These are phyloP conservation scores for Porites divaricata DNA, from an alignment of 92 coral and sea anemone species.

Conservation along the genomic window DNA sequence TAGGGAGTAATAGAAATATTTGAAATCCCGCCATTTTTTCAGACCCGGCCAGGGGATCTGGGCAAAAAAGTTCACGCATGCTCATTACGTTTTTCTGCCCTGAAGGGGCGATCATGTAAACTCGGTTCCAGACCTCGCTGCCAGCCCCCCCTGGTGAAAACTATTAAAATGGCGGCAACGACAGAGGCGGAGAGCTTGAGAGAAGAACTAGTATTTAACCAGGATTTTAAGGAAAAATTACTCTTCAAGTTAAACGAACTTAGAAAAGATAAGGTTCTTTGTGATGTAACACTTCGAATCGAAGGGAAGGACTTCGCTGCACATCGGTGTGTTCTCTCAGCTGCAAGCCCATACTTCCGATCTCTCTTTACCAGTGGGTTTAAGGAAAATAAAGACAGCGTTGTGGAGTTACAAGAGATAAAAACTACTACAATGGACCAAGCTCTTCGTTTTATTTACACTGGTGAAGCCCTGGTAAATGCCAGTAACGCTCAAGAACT, in stretches of 20 bases:
- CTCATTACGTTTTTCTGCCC: too few relatives aligned
- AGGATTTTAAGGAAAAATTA: too few relatives aligned
- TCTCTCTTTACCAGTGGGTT: slow-evolving; percentile 29
- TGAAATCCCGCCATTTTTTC: too few relatives aligned
- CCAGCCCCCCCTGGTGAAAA: too few relatives aligned
- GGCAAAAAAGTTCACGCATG: too few relatives aligned
- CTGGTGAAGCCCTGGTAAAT: slow-evolving; percentile 21
- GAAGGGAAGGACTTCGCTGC: slow-evolving; percentile 30
- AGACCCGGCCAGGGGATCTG: too few relatives aligned
- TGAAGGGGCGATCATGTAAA: too few relatives aligned
- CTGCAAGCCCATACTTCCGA: slow-evolving; percentile 42
- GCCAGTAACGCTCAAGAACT: slow-evolving; percentile 28
- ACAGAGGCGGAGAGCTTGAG: too few relatives aligned
- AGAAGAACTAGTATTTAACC: too few relatives aligned
- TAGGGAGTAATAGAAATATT: too few relatives aligned
- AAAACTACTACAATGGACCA: slow-evolving; percentile 1
- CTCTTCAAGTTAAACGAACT: slow-evolving; percentile 12
- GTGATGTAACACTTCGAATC: slow-evolving; percentile 28
- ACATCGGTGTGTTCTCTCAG: slow-evolving; percentile 39
- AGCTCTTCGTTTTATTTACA: slow-evolving; percentile 39
- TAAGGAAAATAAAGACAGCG: slow-evolving; percentile 6
- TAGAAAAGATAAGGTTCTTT: slow-evolving; percentile 9
- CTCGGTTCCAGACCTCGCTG: too few relatives aligned
- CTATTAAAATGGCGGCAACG: too few relatives aligned
- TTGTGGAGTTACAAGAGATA: slow-evolving; percentile 25